phyloP scores from a whole-genome alignment of 2,888 invertebrate species.

The Achlya flavicornis region DNA sequence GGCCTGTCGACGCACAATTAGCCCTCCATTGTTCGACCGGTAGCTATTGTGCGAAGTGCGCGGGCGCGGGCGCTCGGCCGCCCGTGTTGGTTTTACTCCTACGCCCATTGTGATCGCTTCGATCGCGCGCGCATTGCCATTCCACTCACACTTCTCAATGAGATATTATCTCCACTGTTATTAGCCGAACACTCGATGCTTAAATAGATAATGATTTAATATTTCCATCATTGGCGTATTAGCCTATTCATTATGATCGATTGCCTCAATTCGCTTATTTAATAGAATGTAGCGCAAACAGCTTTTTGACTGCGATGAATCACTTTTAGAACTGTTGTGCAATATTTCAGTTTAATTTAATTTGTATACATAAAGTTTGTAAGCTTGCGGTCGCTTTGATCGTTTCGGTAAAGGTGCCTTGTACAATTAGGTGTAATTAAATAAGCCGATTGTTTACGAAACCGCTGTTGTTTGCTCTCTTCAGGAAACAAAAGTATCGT shows the following conservation, averaged over 20 bases:
- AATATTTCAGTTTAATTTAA: neutral
- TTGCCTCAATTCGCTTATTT: conserved; percentile 55
- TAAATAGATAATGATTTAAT: conserved; percentile 69
- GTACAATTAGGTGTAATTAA: conserved; percentile 13
- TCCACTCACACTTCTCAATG: conserved; percentile 62
- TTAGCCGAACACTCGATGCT: conserved; percentile 63
- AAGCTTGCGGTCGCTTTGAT: neutral
- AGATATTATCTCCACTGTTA: conserved; percentile 74
- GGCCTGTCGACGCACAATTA: conserved; percentile 81
- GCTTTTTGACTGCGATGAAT: neutral
- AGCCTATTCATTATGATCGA: conserved; percentile 68
- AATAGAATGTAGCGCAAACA: conserved; percentile 44
- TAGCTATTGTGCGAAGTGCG: conserved; percentile 58
- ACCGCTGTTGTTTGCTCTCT: conserved; percentile 33
- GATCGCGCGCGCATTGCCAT: conserved; percentile 65
- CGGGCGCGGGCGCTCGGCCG: conserved; percentile 49
- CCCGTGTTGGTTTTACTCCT: conserved; percentile 73
- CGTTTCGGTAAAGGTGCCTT: neutral
- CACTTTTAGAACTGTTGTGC: neutral
- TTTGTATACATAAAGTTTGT: neutral
- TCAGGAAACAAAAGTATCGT: conserved; percentile 49
- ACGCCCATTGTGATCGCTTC: conserved; percentile 74
- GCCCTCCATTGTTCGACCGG: conserved; percentile 67
- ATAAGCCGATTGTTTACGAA: conserved; percentile 20
- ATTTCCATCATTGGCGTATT: conserved; percentile 45